Evolutionary conservation across 2,113 vertebrate species (phyloP).

Genomic region (Channa argus): DNA sequence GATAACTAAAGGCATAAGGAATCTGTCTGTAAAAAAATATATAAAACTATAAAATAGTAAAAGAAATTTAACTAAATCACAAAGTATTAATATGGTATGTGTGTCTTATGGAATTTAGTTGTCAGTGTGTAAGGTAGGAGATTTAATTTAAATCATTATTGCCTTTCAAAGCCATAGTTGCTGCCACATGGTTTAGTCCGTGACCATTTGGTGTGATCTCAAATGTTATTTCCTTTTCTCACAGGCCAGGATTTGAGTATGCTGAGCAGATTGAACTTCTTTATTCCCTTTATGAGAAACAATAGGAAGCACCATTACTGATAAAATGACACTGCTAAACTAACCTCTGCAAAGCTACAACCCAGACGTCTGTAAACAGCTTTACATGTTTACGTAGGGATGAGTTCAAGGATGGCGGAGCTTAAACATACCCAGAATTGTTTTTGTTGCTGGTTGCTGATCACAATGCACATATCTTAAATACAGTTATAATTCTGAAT

Average conservation of each 20-base stretch:
- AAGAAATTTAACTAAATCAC: no score
- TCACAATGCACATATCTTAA: neutral
- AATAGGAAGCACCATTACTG: neutral
- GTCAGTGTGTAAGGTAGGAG: no score
- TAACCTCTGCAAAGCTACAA: neutral
- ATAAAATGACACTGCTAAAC: neutral
- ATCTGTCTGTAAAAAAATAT: neutral
- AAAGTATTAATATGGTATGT: no score
- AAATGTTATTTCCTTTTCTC: neutral
- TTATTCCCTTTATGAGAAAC: conserved; percentile 70
- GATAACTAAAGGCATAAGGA: neutral
- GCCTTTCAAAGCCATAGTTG: no score
- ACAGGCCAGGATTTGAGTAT: conserved; percentile 79
- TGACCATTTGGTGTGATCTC: no score
- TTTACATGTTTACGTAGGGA: neutral
- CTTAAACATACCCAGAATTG: neutral
- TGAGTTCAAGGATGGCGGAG: neutral
- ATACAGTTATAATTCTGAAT: neutral
- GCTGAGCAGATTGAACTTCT: conserved; percentile 81
- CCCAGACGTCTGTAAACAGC: neutral
- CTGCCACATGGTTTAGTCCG: no score
- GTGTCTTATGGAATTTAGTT: no score
- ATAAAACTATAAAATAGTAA: no score
- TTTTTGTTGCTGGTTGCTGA: neutral
- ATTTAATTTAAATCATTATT: no score